Conservation (phyloP, 2,113 vertebrate genomes). For the Spheniscus mendiculus region DNA sequence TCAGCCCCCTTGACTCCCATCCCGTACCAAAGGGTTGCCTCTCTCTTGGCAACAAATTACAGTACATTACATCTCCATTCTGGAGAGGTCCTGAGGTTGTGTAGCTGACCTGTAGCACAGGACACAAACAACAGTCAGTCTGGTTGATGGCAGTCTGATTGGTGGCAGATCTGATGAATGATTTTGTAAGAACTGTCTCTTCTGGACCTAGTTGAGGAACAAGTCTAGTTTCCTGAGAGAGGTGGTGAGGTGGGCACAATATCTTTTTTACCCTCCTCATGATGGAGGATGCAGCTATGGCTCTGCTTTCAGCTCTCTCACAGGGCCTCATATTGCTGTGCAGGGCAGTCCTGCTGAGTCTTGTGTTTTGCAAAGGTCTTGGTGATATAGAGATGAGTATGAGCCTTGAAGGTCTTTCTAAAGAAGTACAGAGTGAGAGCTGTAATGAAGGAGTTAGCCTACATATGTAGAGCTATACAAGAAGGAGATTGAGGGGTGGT, state of each 20-base stretch:
- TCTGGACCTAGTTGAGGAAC: not conserved
- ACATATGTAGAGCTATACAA: not conserved
- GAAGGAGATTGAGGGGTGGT: not conserved
- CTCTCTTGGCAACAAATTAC: too few species aligned
- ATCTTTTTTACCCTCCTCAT: not conserved
- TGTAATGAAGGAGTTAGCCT: not conserved
- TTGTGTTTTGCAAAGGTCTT: not conserved
- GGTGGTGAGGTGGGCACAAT: not conserved
- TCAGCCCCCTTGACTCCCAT: not conserved
- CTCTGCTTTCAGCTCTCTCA: not conserved
- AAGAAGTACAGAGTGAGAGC: not conserved
- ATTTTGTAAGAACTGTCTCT: not conserved
- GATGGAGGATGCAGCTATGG: not conserved
- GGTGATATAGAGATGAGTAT: not conserved
- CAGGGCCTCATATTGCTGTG: not conserved
- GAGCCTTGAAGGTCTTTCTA: not conserved
- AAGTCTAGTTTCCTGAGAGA: not conserved
- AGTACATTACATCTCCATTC: not conserved
- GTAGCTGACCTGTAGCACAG: not conserved
- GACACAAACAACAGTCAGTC: not conserved
- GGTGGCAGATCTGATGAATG: not conserved
- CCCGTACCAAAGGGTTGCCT: not conserved
- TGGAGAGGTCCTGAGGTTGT: not conserved
- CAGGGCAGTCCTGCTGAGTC: not conserved
- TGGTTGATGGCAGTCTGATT: not conserved